Percentiles rank a stretch among this genome's conserved stretches.
These are phyloP conservation scores for Hycleus cichorii DNA, from an alignment of 1,140 invertebrate species.

Conservation along the genomic window DNA sequence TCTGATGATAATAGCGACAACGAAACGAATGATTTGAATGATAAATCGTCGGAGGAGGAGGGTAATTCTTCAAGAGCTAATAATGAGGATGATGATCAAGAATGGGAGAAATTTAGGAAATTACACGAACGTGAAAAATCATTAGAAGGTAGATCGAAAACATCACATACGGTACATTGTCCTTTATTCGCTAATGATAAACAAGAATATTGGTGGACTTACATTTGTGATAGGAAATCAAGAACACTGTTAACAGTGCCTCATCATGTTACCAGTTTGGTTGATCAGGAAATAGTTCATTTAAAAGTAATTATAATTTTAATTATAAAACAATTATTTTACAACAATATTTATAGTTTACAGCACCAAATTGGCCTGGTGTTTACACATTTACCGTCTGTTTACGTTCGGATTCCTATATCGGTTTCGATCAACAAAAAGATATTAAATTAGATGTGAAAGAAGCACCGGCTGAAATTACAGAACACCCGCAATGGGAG, in stretches of 20 bases:
- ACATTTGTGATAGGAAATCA: slow-evolving; percentile 91
- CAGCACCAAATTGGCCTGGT: slow-evolving; percentile 87
- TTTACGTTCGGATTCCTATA: slow-evolving; percentile 86
- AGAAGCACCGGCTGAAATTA: slow-evolving; percentile 82
- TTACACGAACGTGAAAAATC: slow-evolving; percentile 75
- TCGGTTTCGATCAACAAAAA: slow-evolving; percentile 83
- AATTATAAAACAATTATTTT: not conserved
- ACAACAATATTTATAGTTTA: slow-evolving; percentile 53
- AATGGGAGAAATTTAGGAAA: slow-evolving; percentile 56
- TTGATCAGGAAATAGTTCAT: slow-evolving; percentile 77
- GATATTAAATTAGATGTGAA: slow-evolving; percentile 95
- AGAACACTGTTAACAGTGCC: slow-evolving; percentile 84
- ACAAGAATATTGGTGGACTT: slow-evolving; percentile 99
- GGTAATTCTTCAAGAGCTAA: slow-evolving; percentile 44
- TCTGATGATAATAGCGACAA: slow-evolving; percentile 48
- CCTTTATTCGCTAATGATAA: slow-evolving; percentile 94
- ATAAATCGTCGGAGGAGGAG: slow-evolving; percentile 56
- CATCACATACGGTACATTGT: slow-evolving; percentile 89
- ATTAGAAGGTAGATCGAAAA: slow-evolving; percentile 87
- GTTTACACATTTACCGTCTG: slow-evolving; percentile 91
- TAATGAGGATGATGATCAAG: slow-evolving; percentile 45
- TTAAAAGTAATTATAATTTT: slow-evolving; percentile 52
- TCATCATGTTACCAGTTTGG: slow-evolving; percentile 79
- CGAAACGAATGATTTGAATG: slow-evolving; percentile 51
- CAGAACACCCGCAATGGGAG: slow-evolving; percentile 94